Conservation (phyloP, 1,140 invertebrate species). For the Euglossa dilemma region DNA sequence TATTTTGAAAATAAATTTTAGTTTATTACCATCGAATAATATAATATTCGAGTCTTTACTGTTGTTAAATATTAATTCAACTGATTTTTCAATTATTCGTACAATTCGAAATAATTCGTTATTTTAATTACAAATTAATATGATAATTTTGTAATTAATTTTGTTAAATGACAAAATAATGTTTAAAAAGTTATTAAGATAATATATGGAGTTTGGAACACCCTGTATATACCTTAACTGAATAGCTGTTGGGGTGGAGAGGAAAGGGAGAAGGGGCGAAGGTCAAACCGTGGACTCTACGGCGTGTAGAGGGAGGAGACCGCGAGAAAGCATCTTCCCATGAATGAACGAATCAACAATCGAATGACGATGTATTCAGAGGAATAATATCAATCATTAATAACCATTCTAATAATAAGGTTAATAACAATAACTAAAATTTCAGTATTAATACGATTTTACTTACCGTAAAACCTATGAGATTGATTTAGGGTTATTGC, state of each 20-base stretch:
- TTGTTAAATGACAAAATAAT: neutral
- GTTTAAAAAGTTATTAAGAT: neutral
- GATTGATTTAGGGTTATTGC: neutral
- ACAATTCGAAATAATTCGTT: neutral
- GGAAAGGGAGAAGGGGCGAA: constrained; percentile 55
- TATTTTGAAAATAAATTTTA: neutral
- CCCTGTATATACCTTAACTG: constrained; percentile 60
- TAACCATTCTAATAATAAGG: neutral
- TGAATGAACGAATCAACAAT: constrained; percentile 67
- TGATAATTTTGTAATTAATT: neutral
- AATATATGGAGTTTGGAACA: constrained; percentile 12
- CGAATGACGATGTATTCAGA: constrained; percentile 38
- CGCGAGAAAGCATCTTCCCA: constrained; percentile 64
- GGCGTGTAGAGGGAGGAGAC: constrained; percentile 46
- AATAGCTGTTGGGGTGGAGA: constrained; percentile 43
- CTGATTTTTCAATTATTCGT: neutral
- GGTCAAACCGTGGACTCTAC: constrained; percentile 47
- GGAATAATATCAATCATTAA: constrained; percentile 22
- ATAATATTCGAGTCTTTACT: neutral
- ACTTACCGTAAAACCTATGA: neutral
- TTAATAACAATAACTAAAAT: neutral
- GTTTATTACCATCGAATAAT: neutral
- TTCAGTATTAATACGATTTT: neutral
- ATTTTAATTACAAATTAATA: neutral
- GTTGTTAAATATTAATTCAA: neutral